Base-by-base conservation (phyloP, 2,888 invertebrate genomes). In the Salpingus planirostris region DNA sequence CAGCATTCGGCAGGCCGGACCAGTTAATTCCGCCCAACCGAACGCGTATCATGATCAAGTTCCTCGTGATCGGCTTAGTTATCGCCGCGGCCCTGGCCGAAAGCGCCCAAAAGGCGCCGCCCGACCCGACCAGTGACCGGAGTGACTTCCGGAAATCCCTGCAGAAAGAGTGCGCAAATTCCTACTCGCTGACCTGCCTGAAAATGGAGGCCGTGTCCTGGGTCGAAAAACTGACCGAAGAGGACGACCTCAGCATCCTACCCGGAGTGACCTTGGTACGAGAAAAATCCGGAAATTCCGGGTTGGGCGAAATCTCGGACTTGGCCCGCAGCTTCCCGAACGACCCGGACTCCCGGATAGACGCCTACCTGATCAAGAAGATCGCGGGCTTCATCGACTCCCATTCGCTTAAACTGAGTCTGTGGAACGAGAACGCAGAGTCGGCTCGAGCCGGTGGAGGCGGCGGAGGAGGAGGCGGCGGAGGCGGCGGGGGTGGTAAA, bases 171-270 rank as follows among this genome's bases (percentile, higher is more conserved):
- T 80, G 80, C 57, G 67, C 67, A 21, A 69, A 67, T 13, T 64
- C 68, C 1, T 76, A 79, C 50, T 83, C 78, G 56, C 69, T 79
- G 12, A 81, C 82, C 54, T 88, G 88, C 54, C 64, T 87, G 21
- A 88, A 87, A 55, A 66, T 87, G 40, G 85, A 86, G 50, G 74
- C 83, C 26, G 73, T 85, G 2, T 80, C 80, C 3, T 76, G 86
- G 52, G 69, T 88, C 41, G 86, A 87, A 54, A 76, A 78, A 27
- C 55, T 87, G 15, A 76, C 80, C 45, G 79, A 80, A 53, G 74
- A 76, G 43, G 74, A 78, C 47, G 77, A 81, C 57, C 70, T 82
- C 3, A 72, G 70, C 39, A 70, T 88, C 7, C 54, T 84, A 5
- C 81, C 86, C 0, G 87, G 87, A 39, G 71, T 88, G 1, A 78